These are phyloP conservation scores for Formica aserva DNA, from an alignment of 2,888 invertebrate genomes.

Conservation along the genomic window DNA sequence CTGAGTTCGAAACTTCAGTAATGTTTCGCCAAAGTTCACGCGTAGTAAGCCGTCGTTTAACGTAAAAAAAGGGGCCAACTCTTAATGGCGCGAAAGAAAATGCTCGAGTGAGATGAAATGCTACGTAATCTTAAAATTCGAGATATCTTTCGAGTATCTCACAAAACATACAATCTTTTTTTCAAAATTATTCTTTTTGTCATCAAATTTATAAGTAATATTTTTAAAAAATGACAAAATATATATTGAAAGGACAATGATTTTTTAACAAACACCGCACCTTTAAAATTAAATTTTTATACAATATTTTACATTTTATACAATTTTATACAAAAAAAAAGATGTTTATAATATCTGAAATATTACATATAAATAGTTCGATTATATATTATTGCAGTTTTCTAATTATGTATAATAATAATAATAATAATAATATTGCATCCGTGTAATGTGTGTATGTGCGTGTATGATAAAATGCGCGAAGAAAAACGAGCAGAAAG, in stretches of 20 bases:
- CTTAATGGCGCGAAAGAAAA: constrained; percentile 42
- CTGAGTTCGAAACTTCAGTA: constrained; percentile 35
- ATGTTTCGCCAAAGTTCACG: constrained; percentile 38
- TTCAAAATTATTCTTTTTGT: constrained; percentile 1
- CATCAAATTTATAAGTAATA: not conserved
- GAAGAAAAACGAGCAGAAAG: no score
- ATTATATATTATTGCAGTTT: not conserved
- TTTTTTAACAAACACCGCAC: not conserved
- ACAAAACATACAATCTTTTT: constrained; percentile 4
- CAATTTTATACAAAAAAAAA: not conserved
- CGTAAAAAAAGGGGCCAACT: constrained; percentile 22
- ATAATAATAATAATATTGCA: constrained; percentile 4
- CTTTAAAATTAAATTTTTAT: not conserved
- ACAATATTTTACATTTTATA: not conserved
- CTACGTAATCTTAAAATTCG: constrained; percentile 31
- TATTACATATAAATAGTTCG: not conserved
- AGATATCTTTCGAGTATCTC: not conserved
- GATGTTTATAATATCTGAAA: not conserved
- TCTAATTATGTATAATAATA: not conserved
- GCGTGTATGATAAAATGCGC: not conserved
- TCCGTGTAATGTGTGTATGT: not conserved
- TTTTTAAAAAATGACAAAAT: not conserved
- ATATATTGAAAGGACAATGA: not conserved
- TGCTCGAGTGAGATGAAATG: constrained; percentile 22
- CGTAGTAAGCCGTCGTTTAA: constrained; percentile 31